Evolutionary conservation across 2,888 invertebrate species (phyloP), one percentile per base, ranked within the genome.

Genomic region (Monopis laevigella): DNA sequence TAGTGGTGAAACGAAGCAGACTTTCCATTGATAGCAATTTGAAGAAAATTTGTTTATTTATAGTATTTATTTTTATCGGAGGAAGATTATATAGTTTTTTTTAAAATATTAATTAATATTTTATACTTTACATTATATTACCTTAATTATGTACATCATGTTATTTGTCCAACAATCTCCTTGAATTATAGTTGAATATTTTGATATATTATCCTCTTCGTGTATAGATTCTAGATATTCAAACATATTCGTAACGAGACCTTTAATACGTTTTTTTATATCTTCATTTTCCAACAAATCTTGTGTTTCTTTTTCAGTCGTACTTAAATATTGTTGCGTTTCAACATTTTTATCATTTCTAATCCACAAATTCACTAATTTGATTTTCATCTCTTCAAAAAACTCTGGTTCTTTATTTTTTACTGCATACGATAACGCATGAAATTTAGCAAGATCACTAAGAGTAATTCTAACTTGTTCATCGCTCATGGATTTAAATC

Each of bases 131-230:
- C 19, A 12, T 7, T 13, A 17, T 36, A 48, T 48, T 49, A 53
- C 64, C 51, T 56, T 41, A 28, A 52, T 46, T 44, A 40, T 56
- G 34, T 58, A 65, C 51, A 66, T 50, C n/a, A 66, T 51, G 43
- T 67, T 67, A 29, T 65, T 66, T 1, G 56, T 62, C 65, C 66
- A 66, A 13, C 55, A 51, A 42, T 67, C 66, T 4, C 66, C 66
- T 42, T 67, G 66, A 28, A 51, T 50, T 10, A 66, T 55, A 3
- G 64, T 47, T 6, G 54, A 43, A 45, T 55, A 50, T 44, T 56
- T 59, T 4, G 53, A 53, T 1, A 45, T 28, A 11, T 18, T 18
- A 18, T 40, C 40, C 7, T 3, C 29, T 2, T 29, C n/a, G 19
- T 29, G 28, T 13, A 40, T 4, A 28, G 3, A 12, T 2, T 17